Conservation (phyloP, 2,113 vertebrate genomes). For the Myotis yumanensis region DNA sequence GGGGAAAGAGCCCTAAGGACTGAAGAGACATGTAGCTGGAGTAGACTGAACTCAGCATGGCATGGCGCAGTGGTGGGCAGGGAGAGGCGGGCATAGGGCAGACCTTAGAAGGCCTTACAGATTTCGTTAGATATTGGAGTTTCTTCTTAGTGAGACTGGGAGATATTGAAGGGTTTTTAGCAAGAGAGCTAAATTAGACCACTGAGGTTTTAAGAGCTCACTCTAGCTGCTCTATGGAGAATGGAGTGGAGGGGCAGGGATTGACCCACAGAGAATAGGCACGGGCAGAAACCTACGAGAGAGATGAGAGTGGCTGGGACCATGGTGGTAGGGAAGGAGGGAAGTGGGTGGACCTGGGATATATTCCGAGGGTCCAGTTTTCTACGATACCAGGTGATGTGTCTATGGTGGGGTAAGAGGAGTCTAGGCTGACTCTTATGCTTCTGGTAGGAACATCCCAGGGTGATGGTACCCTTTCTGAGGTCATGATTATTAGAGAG, state of each 20-base stretch:
- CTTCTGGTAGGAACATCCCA: background rate
- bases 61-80: rapidly evolving
- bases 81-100: background rate
- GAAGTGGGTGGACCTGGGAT: background rate
- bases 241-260: too few species aligned
- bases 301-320: background rate
- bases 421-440: background rate
- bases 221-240: background rate
- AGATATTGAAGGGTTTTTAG: background rate
- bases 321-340: background rate
- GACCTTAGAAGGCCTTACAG: too few species aligned
- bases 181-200: background rate
- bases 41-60: background rate
- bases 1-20: background rate
- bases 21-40: background rate
- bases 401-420: too few species aligned
- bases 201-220: background rate
- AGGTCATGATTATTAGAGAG: background rate
- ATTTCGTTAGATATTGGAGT: background rate
- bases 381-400: rapidly evolving
- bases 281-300: background rate
- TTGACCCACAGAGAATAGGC: background rate
- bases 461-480: background rate
- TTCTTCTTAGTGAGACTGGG: background rate
- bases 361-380: background rate